A percentile compares a stretch with the other conserved stretches of the same genome.
These are phyloP conservation scores for Channa striata DNA, from an alignment of 2,797 vertebrate species.

Conservation along the genomic window DNA sequence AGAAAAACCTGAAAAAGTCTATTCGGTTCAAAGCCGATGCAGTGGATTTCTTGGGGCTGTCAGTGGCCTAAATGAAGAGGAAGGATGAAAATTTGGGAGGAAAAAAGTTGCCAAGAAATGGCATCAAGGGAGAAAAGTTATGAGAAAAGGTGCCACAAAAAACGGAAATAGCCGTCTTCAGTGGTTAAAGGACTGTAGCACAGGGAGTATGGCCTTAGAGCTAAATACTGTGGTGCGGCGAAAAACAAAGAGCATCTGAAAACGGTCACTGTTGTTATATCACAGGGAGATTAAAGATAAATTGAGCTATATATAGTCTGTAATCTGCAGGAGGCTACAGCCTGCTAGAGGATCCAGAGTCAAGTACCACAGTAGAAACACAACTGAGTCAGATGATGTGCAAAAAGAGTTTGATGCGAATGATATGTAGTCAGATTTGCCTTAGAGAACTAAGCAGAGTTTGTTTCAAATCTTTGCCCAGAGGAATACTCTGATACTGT, in stretches of 20 bases:
- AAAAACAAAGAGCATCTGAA: conserved; percentile 63
- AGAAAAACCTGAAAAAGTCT: background rate
- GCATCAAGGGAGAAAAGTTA: no score
- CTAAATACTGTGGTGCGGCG: conserved; percentile 33
- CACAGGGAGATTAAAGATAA: conserved; percentile 78
- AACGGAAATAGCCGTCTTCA: conserved; percentile 11
- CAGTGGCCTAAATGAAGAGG: conserved; percentile 22
- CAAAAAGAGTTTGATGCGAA: background rate
- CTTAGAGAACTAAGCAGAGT: conserved; percentile 26
- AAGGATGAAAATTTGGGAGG: background rate
- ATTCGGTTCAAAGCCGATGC: background rate
- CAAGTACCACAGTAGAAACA: conserved; percentile 45
- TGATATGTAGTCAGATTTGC: conserved; percentile 27
- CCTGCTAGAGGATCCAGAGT: conserved; percentile 37
- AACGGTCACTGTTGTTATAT: conserved; percentile 65
- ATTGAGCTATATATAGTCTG: conserved; percentile 74
- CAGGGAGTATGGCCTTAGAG: conserved; percentile 41
- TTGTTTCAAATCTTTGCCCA: conserved; percentile 34
- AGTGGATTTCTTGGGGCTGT: background rate
- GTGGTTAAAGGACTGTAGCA: conserved; percentile 6
- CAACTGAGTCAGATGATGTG: conserved; percentile 6
- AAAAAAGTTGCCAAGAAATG: background rate
- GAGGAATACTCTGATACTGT: conserved; percentile 9
- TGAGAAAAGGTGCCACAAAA: background rate
- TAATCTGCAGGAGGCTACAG: conserved; percentile 65